Conservation (phyloP, 2,113 vertebrate genomes). For the Amblyornis subalaris region DNA sequence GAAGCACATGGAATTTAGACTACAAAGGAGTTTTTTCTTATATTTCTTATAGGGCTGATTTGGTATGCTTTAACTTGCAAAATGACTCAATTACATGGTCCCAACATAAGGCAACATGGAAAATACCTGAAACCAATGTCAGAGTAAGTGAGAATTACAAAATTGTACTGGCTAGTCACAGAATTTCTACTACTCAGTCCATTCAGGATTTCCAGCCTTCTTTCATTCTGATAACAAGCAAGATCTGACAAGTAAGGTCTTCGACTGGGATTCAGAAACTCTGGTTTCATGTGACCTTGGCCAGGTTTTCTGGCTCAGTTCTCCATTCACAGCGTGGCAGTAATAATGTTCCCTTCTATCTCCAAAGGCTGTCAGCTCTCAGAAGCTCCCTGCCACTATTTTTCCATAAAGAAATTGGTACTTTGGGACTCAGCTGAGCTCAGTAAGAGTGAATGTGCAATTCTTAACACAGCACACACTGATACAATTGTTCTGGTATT, state of each 20-base stretch:
- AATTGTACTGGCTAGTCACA: neutral
- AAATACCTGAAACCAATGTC: neutral
- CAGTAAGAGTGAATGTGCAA: neutral
- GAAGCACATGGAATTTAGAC: neutral
- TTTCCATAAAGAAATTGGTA: neutral
- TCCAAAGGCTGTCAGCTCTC: neutral
- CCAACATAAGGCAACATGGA: neutral
- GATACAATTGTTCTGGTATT: neutral
- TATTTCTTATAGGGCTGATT: neutral
- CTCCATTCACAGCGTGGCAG: neutral
- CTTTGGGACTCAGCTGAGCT: neutral
- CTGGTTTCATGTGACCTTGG: neutral
- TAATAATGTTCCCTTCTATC: neutral
- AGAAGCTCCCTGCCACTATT: neutral
- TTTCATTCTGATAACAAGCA: neutral
- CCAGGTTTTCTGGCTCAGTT: neutral
- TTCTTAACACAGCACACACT: neutral
- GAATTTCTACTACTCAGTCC: neutral
- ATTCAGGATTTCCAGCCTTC: neutral
- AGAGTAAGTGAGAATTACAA: neutral
- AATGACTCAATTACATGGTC: neutral
- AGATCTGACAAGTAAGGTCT: neutral
- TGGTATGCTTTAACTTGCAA: neutral
- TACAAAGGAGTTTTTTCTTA: neutral
- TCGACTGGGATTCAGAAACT: neutral